Evolutionary conservation across 2,797 vertebrate species (phyloP), one percentile per base, ranked within the genome.

Genomic region (Macrochelys suwanniensis): DNA sequence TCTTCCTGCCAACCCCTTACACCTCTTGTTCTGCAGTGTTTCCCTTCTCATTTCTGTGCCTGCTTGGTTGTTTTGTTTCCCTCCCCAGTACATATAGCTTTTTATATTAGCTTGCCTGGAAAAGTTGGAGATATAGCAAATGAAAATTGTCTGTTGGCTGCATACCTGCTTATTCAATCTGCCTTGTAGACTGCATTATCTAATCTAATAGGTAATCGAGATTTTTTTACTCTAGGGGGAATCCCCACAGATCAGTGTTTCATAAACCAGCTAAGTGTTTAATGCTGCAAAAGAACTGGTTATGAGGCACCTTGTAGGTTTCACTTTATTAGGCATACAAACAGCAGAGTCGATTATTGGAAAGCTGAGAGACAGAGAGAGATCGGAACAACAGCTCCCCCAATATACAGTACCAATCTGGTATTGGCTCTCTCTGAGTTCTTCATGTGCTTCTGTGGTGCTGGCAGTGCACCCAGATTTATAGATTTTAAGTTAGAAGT

Each of bases 371-470:
- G 54, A 51, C 16, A 51, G 37, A 85, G 37, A 77, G 65, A 84
- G 49, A n/a, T 57, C 37, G 31, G 37, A 21, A 78, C 5, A 84
- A 28, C 57, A 81, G 16, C 33, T 45, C 85, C 81, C 31, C 65
- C 54, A 53, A 19, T 50, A 21, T 80, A 71, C 42, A 91, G 3
- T 26, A 87, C 45, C 33, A 45, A 45, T 80, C 56, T 71, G 65
- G 0, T 10, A 77, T 21, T 0, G 0, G 23, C 87, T 33, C 3
- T 81, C 10, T 49, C 80, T 90, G 57, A 71, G 31, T 86, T 53
- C 74, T 7, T 0, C 42, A 0, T 80, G 4, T 85, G 86, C 91
- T 91, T 47, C 59, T 53, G n/a, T 71, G 77, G 13, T 85, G 42
- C 45, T 51, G 81, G 80, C 45, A 51, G 5, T 28, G 76, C 37